Evolutionary conservation across 2,113 vertebrate genomes (phyloP).

Genomic region (Alces alces): DNA sequence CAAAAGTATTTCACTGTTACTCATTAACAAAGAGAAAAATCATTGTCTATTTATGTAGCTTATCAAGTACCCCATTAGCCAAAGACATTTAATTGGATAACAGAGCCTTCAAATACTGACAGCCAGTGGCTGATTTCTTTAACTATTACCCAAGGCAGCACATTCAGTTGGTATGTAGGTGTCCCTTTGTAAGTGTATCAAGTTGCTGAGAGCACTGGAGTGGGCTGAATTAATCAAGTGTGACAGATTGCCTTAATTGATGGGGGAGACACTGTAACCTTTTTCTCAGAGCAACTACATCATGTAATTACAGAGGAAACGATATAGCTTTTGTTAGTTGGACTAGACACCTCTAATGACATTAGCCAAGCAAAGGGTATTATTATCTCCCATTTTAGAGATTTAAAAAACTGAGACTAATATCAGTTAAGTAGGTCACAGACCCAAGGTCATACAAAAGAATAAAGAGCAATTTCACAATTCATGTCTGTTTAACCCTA

Average conservation of each 20-base stretch:
- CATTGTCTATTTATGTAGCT: neutral
- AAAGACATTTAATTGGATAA: neutral
- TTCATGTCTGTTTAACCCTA: neutral
- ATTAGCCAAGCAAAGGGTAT: slow-evolving; percentile 53
- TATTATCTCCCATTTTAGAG: slow-evolving; percentile 62
- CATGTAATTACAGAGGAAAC: slow-evolving; percentile 68
- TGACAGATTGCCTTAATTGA: slow-evolving; percentile 66
- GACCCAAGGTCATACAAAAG: slow-evolving; percentile 38
- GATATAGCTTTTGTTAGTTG: slow-evolving; percentile 45
- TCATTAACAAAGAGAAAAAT: neutral
- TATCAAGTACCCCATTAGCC: neutral
- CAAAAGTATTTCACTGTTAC: neutral
- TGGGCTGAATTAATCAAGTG: slow-evolving; percentile 51
- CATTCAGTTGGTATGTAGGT: neutral
- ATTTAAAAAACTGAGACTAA: slow-evolving; percentile 49
- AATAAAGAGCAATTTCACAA: neutral
- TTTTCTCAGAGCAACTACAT: slow-evolving; percentile 52
- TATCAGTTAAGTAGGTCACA: slow-evolving; percentile 51
- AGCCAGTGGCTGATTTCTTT: neutral
- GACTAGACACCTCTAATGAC: slow-evolving; percentile 64
- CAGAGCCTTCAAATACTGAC: neutral
- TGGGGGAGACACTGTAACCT: slow-evolving; percentile 58
- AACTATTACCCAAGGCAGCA: neutral
- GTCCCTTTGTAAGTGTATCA: neutral
- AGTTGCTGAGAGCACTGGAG: neutral